These are phyloP conservation scores for Melipona quadrifasciata DNA, from an alignment of 1,140 invertebrate genomes.

Conservation along the genomic window DNA sequence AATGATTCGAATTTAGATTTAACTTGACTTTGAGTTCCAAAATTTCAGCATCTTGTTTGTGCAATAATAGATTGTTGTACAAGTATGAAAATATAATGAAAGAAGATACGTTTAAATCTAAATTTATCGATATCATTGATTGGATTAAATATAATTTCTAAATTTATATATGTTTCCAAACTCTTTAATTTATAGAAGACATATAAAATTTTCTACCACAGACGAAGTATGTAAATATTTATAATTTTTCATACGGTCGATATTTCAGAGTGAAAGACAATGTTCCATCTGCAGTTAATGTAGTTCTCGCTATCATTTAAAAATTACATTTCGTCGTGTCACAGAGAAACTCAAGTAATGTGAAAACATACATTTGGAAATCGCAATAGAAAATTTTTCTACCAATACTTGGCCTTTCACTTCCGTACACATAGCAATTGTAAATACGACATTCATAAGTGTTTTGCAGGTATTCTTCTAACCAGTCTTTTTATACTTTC, in stretches of 20 bases:
- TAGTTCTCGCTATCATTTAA: no score
- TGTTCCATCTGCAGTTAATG: conserved; percentile 11
- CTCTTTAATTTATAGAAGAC: no score
- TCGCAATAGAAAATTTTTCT: conserved; percentile 70
- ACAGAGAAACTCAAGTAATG: conserved; percentile 20
- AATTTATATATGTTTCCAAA: no score
- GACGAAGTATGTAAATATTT: neutral
- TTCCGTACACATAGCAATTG: conserved; percentile 61
- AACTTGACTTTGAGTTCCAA: neutral
- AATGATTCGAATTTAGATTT: no score
- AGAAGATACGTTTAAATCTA: no score
- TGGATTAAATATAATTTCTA: no score
- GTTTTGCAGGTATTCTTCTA: conserved; percentile 41
- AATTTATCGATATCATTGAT: no score
- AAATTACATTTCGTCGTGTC: neutral
- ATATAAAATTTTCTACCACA: no score
- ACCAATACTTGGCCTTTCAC: conserved; percentile 69
- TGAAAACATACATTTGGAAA: conserved; percentile 10
- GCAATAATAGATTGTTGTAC: no score
- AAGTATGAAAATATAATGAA: no score
- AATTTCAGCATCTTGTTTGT: neutral
- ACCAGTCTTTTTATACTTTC: neutral
- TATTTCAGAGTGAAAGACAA: neutral
- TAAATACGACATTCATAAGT: conserved; percentile 57
- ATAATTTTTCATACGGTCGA: neutral